phyloP scores from a whole-genome alignment of 2,113 vertebrate species.

The Chaenogobius annularis region DNA sequence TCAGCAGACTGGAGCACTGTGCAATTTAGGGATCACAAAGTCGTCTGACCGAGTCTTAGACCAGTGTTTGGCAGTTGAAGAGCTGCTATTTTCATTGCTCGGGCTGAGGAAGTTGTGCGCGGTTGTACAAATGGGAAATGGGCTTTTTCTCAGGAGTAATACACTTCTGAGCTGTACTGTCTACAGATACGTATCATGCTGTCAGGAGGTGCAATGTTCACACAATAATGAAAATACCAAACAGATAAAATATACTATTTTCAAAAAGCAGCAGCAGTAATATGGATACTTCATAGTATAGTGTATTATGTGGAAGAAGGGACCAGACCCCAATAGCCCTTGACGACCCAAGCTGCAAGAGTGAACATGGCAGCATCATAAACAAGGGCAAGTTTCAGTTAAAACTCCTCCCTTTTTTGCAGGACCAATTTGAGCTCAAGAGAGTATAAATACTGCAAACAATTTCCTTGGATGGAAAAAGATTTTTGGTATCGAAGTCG shows the following conservation, averaged over 20 bases:
- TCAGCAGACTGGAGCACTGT: conserved; percentile 9
- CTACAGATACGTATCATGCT: background rate
- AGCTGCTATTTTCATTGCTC: conserved; percentile 12
- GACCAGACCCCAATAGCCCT: no score
- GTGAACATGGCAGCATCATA: no score
- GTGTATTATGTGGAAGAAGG: no score
- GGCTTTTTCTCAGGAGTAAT: background rate
- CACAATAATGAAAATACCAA: background rate
- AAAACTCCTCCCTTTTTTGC: no score
- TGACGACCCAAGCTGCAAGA: no score
- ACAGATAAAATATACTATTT: background rate
- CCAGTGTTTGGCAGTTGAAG: conserved; percentile 13
- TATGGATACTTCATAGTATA: background rate
- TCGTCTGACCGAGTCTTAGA: conserved; percentile 2
- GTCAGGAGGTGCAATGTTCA: background rate
- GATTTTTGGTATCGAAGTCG: no score
- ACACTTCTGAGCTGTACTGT: background rate
- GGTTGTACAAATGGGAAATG: background rate
- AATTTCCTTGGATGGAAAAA: no score
- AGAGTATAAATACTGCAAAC: no score
- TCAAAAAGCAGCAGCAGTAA: background rate
- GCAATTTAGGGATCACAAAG: conserved; percentile 13
- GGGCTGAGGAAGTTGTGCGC: background rate
- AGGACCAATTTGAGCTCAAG: no score
- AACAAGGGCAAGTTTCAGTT: no score